Evolutionary conservation across 2,113 vertebrate genomes (phyloP).

Genomic region (Salvator merianae): DNA sequence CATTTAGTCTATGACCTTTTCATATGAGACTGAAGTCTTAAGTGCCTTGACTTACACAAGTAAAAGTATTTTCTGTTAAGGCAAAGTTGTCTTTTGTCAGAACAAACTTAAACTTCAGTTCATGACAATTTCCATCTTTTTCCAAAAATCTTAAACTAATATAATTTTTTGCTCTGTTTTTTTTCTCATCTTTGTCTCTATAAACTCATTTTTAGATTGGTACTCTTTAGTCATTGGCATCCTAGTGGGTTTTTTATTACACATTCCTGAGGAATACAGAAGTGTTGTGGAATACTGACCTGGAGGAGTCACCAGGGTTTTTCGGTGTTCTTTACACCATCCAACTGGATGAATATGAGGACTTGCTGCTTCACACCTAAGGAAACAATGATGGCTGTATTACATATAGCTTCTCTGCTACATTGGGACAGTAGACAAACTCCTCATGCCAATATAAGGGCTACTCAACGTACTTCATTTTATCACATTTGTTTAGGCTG

Average conservation of each 20-base stretch:
- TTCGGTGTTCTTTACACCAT: slow-evolving; percentile 87
- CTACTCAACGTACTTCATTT: neutral
- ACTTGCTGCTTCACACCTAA: slow-evolving; percentile 86
- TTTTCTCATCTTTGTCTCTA: neutral
- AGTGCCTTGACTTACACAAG: neutral
- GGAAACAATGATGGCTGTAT: neutral
- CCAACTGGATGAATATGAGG: slow-evolving; percentile 88
- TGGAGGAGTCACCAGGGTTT: slow-evolving; percentile 83
- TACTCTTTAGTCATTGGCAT: neutral
- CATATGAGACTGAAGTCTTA: neutral
- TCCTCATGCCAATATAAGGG: neutral
- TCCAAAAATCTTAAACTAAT: neutral
- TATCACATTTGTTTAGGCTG: neutral
- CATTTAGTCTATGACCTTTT: too few species aligned
- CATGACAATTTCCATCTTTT: slow-evolving; percentile 1
- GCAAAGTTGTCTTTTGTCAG: neutral
- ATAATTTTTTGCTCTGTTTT: neutral
- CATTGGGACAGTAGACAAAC: neutral
- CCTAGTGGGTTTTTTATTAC: neutral
- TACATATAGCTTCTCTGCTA: neutral
- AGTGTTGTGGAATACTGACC: slow-evolving; percentile 66
- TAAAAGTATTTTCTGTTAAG: neutral
- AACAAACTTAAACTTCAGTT: too few species aligned
- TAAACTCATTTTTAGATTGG: neutral
- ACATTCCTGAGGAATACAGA: slow-evolving; percentile 15